Percentiles rank a stretch among this genome's conserved stretches.
Evolutionary conservation across 2,113 vertebrate genomes (phyloP).

Genomic region (Lepus europaeus): DNA sequence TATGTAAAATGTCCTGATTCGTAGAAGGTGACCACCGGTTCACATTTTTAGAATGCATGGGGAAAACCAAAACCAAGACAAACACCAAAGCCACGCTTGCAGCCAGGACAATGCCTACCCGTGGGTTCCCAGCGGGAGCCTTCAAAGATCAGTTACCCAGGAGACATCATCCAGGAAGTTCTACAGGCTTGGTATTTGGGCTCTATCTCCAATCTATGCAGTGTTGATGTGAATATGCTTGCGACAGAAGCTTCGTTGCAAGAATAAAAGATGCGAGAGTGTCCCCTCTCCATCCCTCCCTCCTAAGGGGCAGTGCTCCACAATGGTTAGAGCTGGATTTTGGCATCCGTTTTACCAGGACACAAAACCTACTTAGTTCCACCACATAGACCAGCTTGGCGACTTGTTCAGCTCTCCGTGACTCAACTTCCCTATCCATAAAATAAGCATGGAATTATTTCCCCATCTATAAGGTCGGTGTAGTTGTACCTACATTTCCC

Average conservation of each 20-base stretch:
- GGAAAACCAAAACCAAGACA: not conserved
- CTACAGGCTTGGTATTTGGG: not conserved
- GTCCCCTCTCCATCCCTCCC: not conserved
- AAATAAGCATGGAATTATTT: slow-evolving; percentile 2
- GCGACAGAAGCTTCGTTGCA: not conserved
- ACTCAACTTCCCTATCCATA: not conserved
- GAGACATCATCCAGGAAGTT: not conserved
- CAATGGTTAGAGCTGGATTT: not conserved
- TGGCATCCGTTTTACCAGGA: not conserved
- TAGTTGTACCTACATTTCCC: slow-evolving; percentile 6
- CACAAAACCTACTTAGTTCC: not conserved
- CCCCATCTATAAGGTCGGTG: not conserved
- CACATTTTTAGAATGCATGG: not conserved
- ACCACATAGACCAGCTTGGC: not conserved
- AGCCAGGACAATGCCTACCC: not conserved
- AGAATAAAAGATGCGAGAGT: not conserved
- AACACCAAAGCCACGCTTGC: too few species aligned
- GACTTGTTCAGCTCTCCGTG: not conserved
- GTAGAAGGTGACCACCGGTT: not conserved
- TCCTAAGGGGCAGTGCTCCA: not conserved
- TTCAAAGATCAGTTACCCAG: not conserved
- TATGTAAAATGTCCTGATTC: not conserved
- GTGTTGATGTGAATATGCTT: not conserved
- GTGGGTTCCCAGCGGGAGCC: not conserved
- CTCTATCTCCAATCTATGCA: not conserved